These are phyloP conservation scores for Deilephila elpenor DNA, from an alignment of 2,888 invertebrate species.

Conservation along the genomic window DNA sequence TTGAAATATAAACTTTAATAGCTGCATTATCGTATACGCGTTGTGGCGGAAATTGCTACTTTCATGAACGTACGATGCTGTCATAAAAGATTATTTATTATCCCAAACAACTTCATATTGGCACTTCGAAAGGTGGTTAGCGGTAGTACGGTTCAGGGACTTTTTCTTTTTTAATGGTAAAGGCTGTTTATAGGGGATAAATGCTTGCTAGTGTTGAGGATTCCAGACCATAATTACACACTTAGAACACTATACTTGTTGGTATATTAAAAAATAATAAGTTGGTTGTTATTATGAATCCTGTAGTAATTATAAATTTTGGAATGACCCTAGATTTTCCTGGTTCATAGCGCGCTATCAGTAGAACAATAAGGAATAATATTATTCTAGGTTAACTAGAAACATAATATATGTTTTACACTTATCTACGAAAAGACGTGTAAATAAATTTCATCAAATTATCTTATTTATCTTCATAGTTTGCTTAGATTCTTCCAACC, in stretches of 20 bases:
- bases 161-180: too few relatives aligned
- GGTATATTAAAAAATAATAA: too few relatives aligned
- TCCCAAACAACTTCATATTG: constrained; percentile 1
- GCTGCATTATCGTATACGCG: background rate
- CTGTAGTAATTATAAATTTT: too few relatives aligned
- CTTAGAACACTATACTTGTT: too few relatives aligned
- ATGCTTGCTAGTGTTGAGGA: too few relatives aligned
- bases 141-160: background rate
- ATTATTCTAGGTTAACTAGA: too few relatives aligned
- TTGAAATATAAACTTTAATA: background rate
- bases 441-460: background rate
- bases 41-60: background rate
- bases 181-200: too few relatives aligned
- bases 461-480: background rate
- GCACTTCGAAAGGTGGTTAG: background rate
- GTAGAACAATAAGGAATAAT: too few relatives aligned
- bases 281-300: too few relatives aligned
- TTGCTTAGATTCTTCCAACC: background rate
- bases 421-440: background rate
- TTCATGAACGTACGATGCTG: background rate
- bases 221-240: too few relatives aligned
- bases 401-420: background rate
- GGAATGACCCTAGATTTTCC: too few relatives aligned
- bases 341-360: too few relatives aligned
- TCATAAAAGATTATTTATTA: constrained; percentile 5